Conservation (phyloP, 2,888 invertebrate species). For the Tetheella fluctuosa region DNA sequence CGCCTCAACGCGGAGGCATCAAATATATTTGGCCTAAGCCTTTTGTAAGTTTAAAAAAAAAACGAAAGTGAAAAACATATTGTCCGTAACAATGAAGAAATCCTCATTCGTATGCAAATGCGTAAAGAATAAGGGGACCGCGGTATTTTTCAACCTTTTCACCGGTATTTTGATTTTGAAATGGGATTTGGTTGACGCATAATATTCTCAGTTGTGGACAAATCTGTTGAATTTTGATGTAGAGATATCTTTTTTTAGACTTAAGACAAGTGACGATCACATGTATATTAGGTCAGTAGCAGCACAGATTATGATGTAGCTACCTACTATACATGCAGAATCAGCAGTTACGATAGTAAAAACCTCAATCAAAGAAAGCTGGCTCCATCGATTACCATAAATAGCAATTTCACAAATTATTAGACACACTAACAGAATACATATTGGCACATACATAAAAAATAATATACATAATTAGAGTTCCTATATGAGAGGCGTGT, state of each 20-base stretch:
- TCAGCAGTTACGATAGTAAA: too few relatives aligned
- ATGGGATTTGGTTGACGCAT: slow-evolving; percentile 29
- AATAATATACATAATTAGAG: too few relatives aligned
- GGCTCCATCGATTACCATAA: too few relatives aligned
- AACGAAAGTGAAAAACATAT: slow-evolving; percentile 59
- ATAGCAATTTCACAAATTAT: too few relatives aligned
- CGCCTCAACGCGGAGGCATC: slow-evolving; percentile 38
- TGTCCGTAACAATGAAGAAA: slow-evolving; percentile 45
- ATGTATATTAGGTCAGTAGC: too few relatives aligned
- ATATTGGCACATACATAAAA: too few relatives aligned
- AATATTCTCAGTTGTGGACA: slow-evolving; percentile 25
- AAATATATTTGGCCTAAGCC: slow-evolving; percentile 40
- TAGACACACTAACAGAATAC: too few relatives aligned
- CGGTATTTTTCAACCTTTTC: slow-evolving; percentile 54
- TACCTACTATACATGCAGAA: too few relatives aligned
- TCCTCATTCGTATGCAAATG: slow-evolving; percentile 62
- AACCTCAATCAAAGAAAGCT: too few relatives aligned
- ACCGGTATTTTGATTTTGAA: slow-evolving; percentile 39
- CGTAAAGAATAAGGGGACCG: slow-evolving; percentile 41
- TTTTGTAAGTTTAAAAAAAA: slow-evolving; percentile 37
- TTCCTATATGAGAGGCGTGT: too few relatives aligned
- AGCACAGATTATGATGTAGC: too few relatives aligned
- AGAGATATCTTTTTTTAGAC: neutral
- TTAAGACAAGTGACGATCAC: too few relatives aligned
- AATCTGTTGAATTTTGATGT: slow-evolving; percentile 12